Evolutionary conservation across 1,140 invertebrate species (phyloP).

Genomic region (Microplitis mediator): DNA sequence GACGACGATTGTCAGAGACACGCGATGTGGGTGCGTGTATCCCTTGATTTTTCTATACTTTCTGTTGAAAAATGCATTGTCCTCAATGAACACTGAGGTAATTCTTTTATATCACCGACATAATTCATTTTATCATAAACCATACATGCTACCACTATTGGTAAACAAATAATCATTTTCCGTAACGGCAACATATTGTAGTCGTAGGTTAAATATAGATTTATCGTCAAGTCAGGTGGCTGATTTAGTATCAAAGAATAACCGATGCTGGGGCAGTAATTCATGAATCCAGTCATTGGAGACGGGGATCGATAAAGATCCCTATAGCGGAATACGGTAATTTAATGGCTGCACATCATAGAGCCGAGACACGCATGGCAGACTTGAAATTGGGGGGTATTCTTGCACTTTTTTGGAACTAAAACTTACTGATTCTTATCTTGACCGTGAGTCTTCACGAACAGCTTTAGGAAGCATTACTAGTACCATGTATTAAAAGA

Average conservation of each 20-base stretch:
- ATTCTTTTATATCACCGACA: neutral
- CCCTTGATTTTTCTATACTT: neutral
- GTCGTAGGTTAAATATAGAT: too few species aligned
- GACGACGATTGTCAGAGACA: neutral
- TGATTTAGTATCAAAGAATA: neutral
- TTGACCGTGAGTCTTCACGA: neutral
- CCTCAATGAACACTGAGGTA: neutral
- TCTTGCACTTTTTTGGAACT: neutral
- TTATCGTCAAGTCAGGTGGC: neutral
- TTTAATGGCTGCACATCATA: too few species aligned
- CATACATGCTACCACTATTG: neutral
- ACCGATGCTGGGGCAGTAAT: neutral
- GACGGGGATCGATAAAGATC: too few species aligned
- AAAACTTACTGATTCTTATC: neutral
- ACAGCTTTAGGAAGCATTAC: neutral
- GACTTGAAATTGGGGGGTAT: neutral
- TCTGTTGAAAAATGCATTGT: neutral
- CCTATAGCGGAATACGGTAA: too few species aligned
- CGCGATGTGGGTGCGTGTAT: constrained; percentile 1
- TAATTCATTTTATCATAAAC: neutral
- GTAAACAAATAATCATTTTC: neutral
- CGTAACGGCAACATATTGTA: neutral
- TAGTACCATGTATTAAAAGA: neutral
- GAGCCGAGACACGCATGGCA: too few species aligned
- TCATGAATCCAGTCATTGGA: neutral